phyloP scores from a whole-genome alignment of 2,797 vertebrate genomes.

The Enteromius unitaeniatus region DNA sequence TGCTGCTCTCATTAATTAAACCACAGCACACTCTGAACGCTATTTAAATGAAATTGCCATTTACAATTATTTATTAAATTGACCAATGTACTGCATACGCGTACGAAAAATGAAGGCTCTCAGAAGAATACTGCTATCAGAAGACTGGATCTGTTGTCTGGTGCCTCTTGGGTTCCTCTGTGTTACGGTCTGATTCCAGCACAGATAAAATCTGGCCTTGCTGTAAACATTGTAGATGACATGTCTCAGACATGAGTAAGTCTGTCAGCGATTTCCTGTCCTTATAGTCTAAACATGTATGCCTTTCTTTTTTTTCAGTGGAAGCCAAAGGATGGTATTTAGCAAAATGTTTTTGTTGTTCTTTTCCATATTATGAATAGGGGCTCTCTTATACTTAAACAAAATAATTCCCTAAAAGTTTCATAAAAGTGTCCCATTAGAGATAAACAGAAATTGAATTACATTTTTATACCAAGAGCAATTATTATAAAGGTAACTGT shows the following conservation, averaged over 20 bases:
- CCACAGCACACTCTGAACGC: slow-evolving; percentile 39
- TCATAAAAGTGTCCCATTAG: not conserved
- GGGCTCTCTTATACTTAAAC: not conserved
- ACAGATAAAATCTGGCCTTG: not conserved
- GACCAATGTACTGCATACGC: slow-evolving; percentile 32
- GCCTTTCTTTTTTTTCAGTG: not conserved
- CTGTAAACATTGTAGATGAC: slow-evolving; percentile 4
- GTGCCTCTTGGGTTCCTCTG: not conserved
- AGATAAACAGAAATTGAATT: not conserved
- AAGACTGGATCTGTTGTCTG: slow-evolving; percentile 11
- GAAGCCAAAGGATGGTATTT: not conserved
- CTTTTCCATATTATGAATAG: not conserved
- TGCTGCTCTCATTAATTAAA: slow-evolving; percentile 48
- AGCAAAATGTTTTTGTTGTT: not conserved
- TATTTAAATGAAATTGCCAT: slow-evolving; percentile 48
- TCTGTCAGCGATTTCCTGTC: not conserved
- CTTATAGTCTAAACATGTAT: not conserved
- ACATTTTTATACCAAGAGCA: not conserved
- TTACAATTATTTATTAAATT: slow-evolving; percentile 51
- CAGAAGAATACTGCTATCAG: slow-evolving; percentile 10
- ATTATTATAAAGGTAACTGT: too few relatives aligned
- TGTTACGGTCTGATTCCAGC: slow-evolving; percentile 21
- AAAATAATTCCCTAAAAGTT: too few relatives aligned
- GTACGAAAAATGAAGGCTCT: not conserved
- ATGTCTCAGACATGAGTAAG: not conserved